Evolutionary conservation across 2,113 vertebrate species (phyloP), one percentile per base, ranked within the genome.

Genomic region (Perccottus glenii): DNA sequence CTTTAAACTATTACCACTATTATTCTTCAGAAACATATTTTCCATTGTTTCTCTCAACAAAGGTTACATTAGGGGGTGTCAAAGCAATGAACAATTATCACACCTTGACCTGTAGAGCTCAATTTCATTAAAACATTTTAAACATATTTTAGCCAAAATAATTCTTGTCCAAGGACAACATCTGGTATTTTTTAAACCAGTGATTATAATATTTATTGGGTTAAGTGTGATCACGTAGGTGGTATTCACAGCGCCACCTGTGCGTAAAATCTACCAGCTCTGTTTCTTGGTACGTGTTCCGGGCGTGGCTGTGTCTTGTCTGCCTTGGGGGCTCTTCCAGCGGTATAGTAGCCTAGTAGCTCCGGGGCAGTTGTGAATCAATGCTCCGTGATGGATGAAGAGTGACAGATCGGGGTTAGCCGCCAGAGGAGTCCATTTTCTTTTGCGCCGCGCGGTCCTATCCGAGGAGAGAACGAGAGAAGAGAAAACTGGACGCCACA

Each of bases 321-420:
- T 38, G 52, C 53, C 60, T 75, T 4, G 27, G 19, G 19, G 74
- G 80, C 69, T 64, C 45, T 19, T 83, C 84, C 70, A 57, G 73
- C 70, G 72, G 64, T 78, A 77, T 67, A 50, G 48, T 32, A 52
- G n/a, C n/a, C n/a, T n/a, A n/a, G 33, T 55, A 36, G 78, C 78
- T 83, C 73, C 64, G 57, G 84, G 83, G 81, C 75, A 78, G 78
- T 59, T 76, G 52, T 55, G 82, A 78, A n/a, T n/a, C n/a, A n/a
- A 86, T 84, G 84, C 70, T 75, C 64, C 66, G 42, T 92, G 91
- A 93, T 91, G 88, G 91, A 96, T 96, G 87, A 85, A 80, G 81
- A 85, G 55, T 93, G 94, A 94, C 94, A 95, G 94, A 94, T 95
- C 89, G 89, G 84, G 92, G 84, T 80, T 87, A 90, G 85, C 90